Conservation (phyloP, 2,888 invertebrate genomes). For the Drosophila conformis region DNA sequence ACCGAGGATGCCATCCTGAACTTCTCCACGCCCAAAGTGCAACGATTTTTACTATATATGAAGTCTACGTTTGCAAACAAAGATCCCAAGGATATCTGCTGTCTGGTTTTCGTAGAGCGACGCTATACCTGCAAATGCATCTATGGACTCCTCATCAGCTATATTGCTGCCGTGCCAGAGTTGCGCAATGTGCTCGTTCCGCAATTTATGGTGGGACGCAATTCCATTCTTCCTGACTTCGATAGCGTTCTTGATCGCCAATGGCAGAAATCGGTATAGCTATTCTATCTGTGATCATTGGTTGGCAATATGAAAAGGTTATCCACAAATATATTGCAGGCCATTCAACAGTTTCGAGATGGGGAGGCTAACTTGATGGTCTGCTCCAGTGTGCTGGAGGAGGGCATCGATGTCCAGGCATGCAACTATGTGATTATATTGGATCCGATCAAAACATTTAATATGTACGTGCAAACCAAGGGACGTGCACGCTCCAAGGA, state of each 20-base stretch:
- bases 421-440: conserved; percentile 93
- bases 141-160: conserved; percentile 88
- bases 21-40: conserved; percentile 89
- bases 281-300: background rate
- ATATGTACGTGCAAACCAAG: conserved; percentile 95
- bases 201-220: conserved; percentile 90
- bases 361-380: conserved; percentile 88
- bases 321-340: conserved; percentile 56
- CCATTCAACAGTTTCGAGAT: conserved; percentile 86
- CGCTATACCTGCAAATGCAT: conserved; percentile 91
- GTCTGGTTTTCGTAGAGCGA: conserved; percentile 83
- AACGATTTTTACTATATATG: conserved; percentile 87
- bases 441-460: conserved; percentile 89
- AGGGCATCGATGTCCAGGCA: conserved; percentile 93
- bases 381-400: conserved; percentile 94
- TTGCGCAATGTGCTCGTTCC: conserved; percentile 86
- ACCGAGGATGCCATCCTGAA: conserved; percentile 84
- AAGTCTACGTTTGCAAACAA: conserved; percentile 86
- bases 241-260: conserved; percentile 76
- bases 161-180: conserved; percentile 85
- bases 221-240: conserved; percentile 64
- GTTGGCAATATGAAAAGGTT: background rate
- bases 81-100: conserved; percentile 78
- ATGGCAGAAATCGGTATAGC: conserved; percentile 71
- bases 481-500: conserved; percentile 90